Evolutionary conservation across 2,797 vertebrate genomes (phyloP).

Genomic region (Columba guinea): DNA sequence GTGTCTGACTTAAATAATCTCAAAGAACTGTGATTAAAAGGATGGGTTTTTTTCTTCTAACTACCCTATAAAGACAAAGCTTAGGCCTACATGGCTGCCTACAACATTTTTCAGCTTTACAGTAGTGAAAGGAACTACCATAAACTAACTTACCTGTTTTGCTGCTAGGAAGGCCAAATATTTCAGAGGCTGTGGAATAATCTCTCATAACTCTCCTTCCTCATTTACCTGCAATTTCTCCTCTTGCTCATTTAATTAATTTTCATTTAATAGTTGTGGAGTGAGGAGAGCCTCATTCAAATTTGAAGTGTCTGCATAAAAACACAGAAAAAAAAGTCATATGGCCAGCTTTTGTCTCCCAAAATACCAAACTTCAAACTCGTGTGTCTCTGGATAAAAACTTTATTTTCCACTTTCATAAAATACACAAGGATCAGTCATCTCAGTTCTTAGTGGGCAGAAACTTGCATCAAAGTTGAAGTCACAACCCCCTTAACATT

Average conservation of each 20-base stretch:
- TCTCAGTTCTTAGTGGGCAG: neutral
- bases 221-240: neutral
- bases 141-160: neutral
- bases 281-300: neutral
- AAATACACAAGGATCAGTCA: neutral
- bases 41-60: neutral
- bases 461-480: neutral
- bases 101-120: neutral
- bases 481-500: neutral
- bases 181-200: neutral
- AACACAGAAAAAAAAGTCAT: neutral
- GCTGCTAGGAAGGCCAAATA: neutral
- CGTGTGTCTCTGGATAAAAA: neutral
- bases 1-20: neutral
- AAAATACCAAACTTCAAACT: neutral
- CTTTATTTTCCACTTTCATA: neutral
- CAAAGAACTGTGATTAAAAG: neutral
- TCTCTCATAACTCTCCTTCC: rapidly evolving
- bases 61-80: neutral
- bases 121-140: neutral
- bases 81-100: neutral
- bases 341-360: rapidly evolving
- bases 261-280: neutral
- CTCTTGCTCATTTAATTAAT: neutral
- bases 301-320: neutral